These are phyloP conservation scores for Nyctibius grandis DNA, from an alignment of 2,797 vertebrate genomes.

Conservation along the genomic window DNA sequence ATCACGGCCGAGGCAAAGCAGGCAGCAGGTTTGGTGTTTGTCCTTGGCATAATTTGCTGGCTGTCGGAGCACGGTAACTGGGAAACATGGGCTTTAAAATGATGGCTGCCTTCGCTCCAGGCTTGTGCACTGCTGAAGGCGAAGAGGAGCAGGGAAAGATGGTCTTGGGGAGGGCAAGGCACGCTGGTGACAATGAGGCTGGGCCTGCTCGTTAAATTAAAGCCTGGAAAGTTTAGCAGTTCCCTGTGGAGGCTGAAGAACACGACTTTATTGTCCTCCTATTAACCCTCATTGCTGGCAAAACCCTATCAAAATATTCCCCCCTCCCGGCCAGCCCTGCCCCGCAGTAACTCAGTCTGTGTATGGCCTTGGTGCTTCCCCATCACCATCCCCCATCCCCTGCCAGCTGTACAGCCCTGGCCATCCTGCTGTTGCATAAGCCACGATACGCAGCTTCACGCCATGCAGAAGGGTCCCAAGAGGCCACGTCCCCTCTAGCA, in stretches of 20 bases:
- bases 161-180: background rate
- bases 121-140: background rate
- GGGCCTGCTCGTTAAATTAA: background rate
- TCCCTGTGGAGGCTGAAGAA: background rate
- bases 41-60: background rate
- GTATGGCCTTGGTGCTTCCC: background rate
- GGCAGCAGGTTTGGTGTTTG: background rate
- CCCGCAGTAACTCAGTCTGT: background rate
- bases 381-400: background rate
- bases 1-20: background rate
- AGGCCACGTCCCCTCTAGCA: background rate
- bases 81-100: background rate
- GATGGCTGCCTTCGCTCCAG: background rate
- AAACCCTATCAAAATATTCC: background rate
- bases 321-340: background rate
- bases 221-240: background rate
- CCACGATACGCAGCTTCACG: background rate
- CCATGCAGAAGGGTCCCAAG: background rate
- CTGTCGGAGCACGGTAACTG: background rate
- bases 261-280: background rate
- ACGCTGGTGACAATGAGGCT: background rate
- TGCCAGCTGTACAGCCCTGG: background rate
- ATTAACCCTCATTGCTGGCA: background rate
- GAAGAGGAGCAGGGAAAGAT: background rate
- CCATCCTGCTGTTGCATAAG: background rate